Conservation (phyloP, 2,113 vertebrate genomes). For the Lota lota region DNA sequence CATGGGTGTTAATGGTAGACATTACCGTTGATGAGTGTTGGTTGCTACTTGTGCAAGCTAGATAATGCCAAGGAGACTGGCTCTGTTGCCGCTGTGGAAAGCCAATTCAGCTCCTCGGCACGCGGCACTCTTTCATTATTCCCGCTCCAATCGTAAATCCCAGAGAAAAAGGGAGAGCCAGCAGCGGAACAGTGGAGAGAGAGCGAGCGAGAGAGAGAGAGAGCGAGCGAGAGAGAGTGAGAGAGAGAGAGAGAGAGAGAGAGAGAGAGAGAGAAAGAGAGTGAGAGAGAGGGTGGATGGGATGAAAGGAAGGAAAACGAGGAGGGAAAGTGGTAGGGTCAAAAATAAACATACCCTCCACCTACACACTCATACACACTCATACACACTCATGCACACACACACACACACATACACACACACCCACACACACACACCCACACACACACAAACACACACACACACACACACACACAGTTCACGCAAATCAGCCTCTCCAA, state of each 20-base stretch:
- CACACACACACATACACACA: conserved; percentile 33
- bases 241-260: not conserved
- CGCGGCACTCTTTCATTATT: conserved; percentile 55
- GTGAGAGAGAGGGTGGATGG: conserved; percentile 31
- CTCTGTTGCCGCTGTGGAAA: conserved; percentile 44
- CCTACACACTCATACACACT: conserved; percentile 26
- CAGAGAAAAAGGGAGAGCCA: conserved; percentile 46
- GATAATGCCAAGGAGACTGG: conserved; percentile 49
- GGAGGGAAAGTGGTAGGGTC: conserved; percentile 26
- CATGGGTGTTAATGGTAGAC: too few relatives aligned
- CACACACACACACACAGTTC: not conserved
- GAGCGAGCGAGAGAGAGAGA: not conserved
- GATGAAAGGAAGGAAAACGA: conserved; percentile 54
- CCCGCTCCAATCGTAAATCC: conserved; percentile 50
- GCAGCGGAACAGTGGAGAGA: not conserved
- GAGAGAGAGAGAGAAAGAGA: not conserved
- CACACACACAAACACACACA: not conserved
- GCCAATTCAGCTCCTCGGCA: conserved; percentile 44
- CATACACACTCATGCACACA: conserved; percentile 30
- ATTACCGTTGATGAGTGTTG: conserved; percentile 33
- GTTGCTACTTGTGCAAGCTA: conserved; percentile 6
- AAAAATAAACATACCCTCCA: conserved; percentile 49
- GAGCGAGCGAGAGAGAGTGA: too few relatives aligned
- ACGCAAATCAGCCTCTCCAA: too few relatives aligned
- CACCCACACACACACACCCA: conserved; percentile 12